Base-by-base conservation (phyloP, 2,113 vertebrate species). In the Orcinus orca region DNA sequence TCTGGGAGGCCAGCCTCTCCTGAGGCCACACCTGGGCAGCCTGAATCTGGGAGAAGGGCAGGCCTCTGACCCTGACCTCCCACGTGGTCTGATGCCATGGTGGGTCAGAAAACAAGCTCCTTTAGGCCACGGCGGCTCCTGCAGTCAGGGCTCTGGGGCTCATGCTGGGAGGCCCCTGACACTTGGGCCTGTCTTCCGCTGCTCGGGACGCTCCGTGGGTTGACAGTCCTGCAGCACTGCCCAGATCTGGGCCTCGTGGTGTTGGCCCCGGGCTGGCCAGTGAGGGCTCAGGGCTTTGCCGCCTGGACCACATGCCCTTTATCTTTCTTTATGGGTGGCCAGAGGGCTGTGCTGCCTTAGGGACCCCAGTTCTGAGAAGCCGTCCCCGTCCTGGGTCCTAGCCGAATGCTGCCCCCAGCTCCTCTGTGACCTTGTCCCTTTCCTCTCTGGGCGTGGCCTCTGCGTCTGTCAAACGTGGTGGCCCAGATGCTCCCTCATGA, bases 401-500 rank as follows among this genome's bases (percentile, higher is more conserved):
- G 77, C 13, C 0, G 2, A 55, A 10, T 4, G 4, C 83, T 9
- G 36, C 13, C 33, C 74, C n/a, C 5, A 0, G 50, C 29, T 21
- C 26, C 31, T 12, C 20, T 8, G 25, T 33, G 74, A 18, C 41
- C 26, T 36, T 3, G 0, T 1, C 33, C 53, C 76, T 33, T 31
- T 33, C 15, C 15, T 53, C 58, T 47, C 38, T 8, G 65, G 85
- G n/a, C 62, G 70, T 65, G n/a, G 68, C 3, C 53, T 79, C 63
- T 2, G 74, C 0, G 0, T 12, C 60, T 6, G 0, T 23, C 26
- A 1, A 33, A 44, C 12, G 6, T 5, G 4, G 67, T 44, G 68
- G 18, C 12, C 31, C 0, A 0, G 31, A 20, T 0, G 5, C 68
- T 15, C 13, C 33, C 6, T 0, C 26, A 2, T 0, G 4, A 26